A percentile compares a stretch with the other conserved stretches of the same genome.
Evolutionary conservation across 2,888 invertebrate species (phyloP).

Genomic region (Tetheella fluctuosa): DNA sequence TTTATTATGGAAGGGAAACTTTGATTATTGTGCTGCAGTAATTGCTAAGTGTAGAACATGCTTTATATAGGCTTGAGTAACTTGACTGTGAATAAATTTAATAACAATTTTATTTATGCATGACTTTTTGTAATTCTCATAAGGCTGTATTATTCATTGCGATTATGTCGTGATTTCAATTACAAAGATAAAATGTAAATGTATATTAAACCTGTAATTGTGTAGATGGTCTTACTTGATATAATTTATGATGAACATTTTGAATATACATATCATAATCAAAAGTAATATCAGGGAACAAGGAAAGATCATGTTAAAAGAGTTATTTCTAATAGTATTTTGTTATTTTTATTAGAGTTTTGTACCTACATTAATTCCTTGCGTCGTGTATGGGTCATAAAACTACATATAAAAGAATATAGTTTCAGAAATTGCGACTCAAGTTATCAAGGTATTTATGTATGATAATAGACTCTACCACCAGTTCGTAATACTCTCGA

Average conservation of each 20-base stretch:
- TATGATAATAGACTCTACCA: no score
- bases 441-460: no score
- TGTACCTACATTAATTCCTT: no score
- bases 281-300: neutral
- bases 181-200: constrained; percentile 66
- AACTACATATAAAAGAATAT: no score
- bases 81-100: constrained; percentile 45
- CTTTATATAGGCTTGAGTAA: neutral
- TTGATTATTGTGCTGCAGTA: constrained; percentile 44
- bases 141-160: constrained; percentile 42
- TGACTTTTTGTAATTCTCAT: constrained; percentile 49
- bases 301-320: neutral
- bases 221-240: constrained; percentile 36
- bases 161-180: constrained; percentile 75
- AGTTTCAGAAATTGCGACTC: no score
- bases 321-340: neutral
- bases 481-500: no score
- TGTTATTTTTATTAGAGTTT: neutral
- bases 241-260: constrained; percentile 27
- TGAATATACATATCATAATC: constrained; percentile 18
- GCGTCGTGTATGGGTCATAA: no score
- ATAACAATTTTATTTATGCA: constrained; percentile 76
- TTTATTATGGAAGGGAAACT: constrained; percentile 59
- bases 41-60: constrained; percentile 1
- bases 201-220: constrained; percentile 46